These are phyloP conservation scores for Rhyacophila brunnea DNA, from an alignment of 1,140 invertebrate genomes.

Conservation along the genomic window DNA sequence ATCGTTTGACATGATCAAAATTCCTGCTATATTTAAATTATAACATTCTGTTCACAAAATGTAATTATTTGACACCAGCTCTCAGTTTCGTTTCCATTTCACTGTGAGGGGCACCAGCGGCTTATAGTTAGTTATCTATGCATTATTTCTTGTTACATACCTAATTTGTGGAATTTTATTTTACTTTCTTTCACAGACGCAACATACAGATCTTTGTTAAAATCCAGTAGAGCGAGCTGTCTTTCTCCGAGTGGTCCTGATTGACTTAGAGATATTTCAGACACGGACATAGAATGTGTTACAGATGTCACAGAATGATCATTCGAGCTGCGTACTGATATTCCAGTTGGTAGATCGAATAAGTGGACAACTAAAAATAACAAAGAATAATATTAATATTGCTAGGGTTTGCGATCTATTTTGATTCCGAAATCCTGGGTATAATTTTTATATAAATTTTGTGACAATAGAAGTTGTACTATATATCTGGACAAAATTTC, in stretches of 20 bases:
- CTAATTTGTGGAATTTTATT: constrained; percentile 72
- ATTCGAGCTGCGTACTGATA: constrained; percentile 58
- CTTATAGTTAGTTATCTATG: constrained; percentile 4
- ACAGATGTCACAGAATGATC: constrained; percentile 62
- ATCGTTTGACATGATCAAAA: too few relatives aligned
- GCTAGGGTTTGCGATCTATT: too few relatives aligned
- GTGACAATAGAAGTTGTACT: too few relatives aligned
- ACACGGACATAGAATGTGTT: constrained; percentile 65
- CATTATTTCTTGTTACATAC: constrained; percentile 45
- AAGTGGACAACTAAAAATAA: constrained; percentile 73
- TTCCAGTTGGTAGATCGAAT: constrained; percentile 75
- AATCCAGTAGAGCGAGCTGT: constrained; percentile 49
- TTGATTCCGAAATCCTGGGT: too few relatives aligned
- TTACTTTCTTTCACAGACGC: constrained; percentile 66
- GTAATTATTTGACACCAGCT: too few relatives aligned
- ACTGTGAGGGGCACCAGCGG: too few relatives aligned
- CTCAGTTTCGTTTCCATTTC: too few relatives aligned
- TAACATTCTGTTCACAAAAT: too few relatives aligned
- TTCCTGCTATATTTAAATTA: too few relatives aligned
- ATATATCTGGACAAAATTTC: too few relatives aligned
- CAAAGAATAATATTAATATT: constrained; percentile 21
- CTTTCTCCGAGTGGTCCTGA: constrained; percentile 61
- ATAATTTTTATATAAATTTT: too few relatives aligned
- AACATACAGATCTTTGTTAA: constrained; percentile 50
- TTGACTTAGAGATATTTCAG: constrained; percentile 76